Base-by-base conservation (phyloP, 2,113 vertebrate species). In the Thryonomys swinderianus region DNA sequence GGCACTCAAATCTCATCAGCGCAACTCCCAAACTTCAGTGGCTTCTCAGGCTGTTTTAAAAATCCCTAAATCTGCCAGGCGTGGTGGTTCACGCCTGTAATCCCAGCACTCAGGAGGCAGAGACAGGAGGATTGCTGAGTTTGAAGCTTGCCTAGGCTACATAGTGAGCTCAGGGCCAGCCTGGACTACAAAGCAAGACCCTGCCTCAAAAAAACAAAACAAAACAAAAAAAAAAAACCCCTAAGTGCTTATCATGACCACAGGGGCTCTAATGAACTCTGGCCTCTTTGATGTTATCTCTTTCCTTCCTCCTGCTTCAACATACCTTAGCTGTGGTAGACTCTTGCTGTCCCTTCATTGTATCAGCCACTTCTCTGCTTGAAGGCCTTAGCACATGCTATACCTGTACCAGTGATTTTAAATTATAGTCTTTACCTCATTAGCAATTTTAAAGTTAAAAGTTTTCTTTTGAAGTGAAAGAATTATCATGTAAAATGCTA, bases 401-500 rank as follows among this genome's bases (percentile, higher is more conserved):
- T 18, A 76, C 61, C 21, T 17, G 2, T 82, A 59, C 90, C 93
- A 69, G 42, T 48, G 80, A 91, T 42, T 95, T 83, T 83, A 79
- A 94, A 23, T 53, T 51, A 90, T 40, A 48, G 48, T 78, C 88
- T 90, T 89, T 94, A 83, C 45, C 6, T 51, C 7, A 53, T 14
- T 6, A 64, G 62, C 6, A 45, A 62, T 42, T 85, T 71, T 66
- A 62, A 91, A 82, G 57, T 82, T 64, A 83, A 92, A 42, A 3
- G 2, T 27, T 61, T 67, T 67, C 17, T 69, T 66, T 78, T 78
- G 40, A 88, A 62, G 30, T 27, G 18, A 51, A 95, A 93, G 42
- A 88, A 94, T 27, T 45, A 48, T 69, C 53, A 67, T 23, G 14
- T 55, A 90, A 84, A 92, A 88, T 64, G 21, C 59, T 74, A 92